Percentiles rank a stretch among this genome's conserved stretches.
phyloP scores from a whole-genome alignment of 2,888 invertebrate species.

The Rhodophaea formosa region DNA sequence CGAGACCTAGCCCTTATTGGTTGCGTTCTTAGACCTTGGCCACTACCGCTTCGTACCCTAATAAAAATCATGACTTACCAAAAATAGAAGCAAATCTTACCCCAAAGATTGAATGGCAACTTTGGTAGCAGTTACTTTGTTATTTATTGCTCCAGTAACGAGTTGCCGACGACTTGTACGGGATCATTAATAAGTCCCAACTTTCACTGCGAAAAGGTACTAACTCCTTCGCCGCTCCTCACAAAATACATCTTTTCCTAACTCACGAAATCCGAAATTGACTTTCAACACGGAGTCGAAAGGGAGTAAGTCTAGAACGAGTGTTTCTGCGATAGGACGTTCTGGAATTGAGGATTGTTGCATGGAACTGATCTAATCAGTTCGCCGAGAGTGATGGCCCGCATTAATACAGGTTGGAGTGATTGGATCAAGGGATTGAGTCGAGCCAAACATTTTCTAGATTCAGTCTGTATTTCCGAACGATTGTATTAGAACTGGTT shows the following conservation, averaged over 20 bases:
- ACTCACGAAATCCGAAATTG: conserved; percentile 28
- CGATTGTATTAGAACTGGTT: not conserved
- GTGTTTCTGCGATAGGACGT: conserved; percentile 33
- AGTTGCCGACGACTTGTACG: conserved; percentile 58
- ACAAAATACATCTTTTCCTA: conserved; percentile 39
- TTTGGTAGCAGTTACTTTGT: conserved; percentile 47
- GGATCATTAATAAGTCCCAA: conserved; percentile 64
- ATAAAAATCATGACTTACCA: not conserved
- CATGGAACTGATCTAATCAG: conserved; percentile 60
- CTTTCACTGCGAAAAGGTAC: conserved; percentile 41
- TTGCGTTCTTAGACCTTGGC: no score
- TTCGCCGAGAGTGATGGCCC: conserved; percentile 56
- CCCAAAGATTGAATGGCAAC: conserved; percentile 50
- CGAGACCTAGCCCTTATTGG: no score
- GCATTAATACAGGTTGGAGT: conserved; percentile 59
- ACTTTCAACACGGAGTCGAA: conserved; percentile 32
- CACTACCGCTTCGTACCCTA: no score
- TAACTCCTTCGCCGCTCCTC: conserved; percentile 35
- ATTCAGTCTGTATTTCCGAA: not conserved
- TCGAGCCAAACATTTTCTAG: conserved; percentile 30
- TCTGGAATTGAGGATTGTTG: conserved; percentile 29
- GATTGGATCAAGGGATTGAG: conserved; percentile 58
- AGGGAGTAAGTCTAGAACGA: conserved; percentile 37
- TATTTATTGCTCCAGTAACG: conserved; percentile 65
- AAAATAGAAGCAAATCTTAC: conserved; percentile 40